Evolutionary conservation across 2,888 invertebrate genomes (phyloP).

Genomic region (Arrhopalites spinosus): DNA sequence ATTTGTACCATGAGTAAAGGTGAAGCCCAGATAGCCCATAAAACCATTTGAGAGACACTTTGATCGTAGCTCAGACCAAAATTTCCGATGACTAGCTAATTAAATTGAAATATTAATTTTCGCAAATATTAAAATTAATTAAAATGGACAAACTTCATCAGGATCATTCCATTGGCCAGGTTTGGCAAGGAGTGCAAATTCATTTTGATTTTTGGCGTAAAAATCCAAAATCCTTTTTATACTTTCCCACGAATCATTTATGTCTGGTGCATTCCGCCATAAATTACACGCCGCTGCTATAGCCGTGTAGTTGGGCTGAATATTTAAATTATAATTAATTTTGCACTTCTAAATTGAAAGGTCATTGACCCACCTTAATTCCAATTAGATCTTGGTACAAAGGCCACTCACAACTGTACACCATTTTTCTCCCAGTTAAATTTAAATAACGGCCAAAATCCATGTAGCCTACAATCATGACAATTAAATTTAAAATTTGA

Average conservation of each 20-base stretch:
- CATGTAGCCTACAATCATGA: slow-evolving; percentile 62
- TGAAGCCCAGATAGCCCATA: slow-evolving; percentile 94
- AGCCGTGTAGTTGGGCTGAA: slow-evolving; percentile 83
- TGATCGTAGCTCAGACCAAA: slow-evolving; percentile 93
- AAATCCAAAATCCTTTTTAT: too few relatives aligned
- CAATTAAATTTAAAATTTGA: too few relatives aligned
- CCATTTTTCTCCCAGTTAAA: slow-evolving; percentile 2
- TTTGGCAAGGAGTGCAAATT: slow-evolving; percentile 77
- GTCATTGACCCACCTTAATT: too few relatives aligned
- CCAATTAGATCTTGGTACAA: neutral
- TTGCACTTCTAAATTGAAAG: too few relatives aligned
- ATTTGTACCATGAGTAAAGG: slow-evolving; percentile 92
- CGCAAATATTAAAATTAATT: too few relatives aligned
- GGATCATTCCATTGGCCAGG: slow-evolving; percentile 98
- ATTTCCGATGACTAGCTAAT: slow-evolving; percentile 88
- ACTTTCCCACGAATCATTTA: slow-evolving; percentile 84
- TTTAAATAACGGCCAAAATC: slow-evolving; percentile 10
- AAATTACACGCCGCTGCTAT: slow-evolving; percentile 88
- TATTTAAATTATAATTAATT: slow-evolving; percentile 57
- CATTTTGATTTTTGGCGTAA: too few relatives aligned
- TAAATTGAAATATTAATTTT: too few relatives aligned
- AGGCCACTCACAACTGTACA: slow-evolving; percentile 18
- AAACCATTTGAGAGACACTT: slow-evolving; percentile 92
- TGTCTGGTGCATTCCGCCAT: slow-evolving; percentile 95
- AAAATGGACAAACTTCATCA: slow-evolving; percentile 75